phyloP scores from a whole-genome alignment of 1,140 invertebrate genomes.

The Babylonia areolata region DNA sequence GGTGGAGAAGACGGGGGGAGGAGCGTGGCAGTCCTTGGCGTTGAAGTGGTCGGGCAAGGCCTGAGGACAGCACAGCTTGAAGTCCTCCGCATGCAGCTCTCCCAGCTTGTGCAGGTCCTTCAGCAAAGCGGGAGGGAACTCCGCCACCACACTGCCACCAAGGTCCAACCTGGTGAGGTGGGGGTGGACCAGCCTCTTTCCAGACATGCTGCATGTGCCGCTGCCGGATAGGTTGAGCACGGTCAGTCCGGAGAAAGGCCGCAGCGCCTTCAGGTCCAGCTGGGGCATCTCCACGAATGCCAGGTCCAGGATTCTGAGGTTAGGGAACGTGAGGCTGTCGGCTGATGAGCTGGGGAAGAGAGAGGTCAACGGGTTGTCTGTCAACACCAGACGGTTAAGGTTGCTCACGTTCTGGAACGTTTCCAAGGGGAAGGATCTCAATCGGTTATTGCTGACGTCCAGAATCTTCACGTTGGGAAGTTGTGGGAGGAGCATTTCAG shows the following conservation, averaged over 20 bases:
- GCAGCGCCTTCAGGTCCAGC: neutral
- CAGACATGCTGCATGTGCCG: neutral
- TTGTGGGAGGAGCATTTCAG: neutral
- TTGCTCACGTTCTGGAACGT: neutral
- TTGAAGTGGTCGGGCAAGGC: conserved; percentile 28
- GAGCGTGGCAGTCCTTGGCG: conserved; percentile 29
- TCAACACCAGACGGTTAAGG: neutral
- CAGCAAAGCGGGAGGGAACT: conserved; percentile 29
- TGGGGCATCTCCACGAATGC: neutral
- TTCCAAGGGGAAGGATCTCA: neutral
- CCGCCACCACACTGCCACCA: conserved; percentile 3
- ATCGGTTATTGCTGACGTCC: neutral
- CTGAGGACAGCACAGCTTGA: conserved; percentile 48
- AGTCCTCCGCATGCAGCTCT: conserved; percentile 40
- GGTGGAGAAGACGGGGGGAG: conserved; percentile 44
- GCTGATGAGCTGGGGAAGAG: neutral
- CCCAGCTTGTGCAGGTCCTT: neutral
- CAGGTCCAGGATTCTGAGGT: neutral
- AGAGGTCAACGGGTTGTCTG: neutral
- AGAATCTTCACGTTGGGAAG: neutral
- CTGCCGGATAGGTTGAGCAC: neutral
- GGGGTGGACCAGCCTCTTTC: neutral
- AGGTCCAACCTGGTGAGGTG: neutral
- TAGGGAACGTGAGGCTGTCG: neutral
- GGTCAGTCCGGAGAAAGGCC: neutral